Conservation (phyloP, 2,888 invertebrate species). For the Tetranychus truncatus region DNA sequence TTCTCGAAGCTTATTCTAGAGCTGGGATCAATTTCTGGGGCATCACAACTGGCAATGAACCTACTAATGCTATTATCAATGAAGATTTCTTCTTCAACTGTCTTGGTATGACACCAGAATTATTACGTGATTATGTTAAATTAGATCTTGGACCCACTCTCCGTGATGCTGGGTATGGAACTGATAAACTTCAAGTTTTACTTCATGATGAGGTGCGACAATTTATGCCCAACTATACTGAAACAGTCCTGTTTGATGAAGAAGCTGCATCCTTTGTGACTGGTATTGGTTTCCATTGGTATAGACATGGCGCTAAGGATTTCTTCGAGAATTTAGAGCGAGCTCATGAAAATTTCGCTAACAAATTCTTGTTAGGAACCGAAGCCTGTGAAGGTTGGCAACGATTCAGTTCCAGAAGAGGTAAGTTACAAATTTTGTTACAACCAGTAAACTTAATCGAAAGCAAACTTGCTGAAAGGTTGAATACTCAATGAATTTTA, state of each 20-base stretch:
- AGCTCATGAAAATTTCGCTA: background rate
- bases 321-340: constrained; percentile 3
- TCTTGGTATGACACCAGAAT: constrained; percentile 19
- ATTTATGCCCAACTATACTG: background rate
- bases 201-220: constrained; percentile 47
- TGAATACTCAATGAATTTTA: too few relatives aligned
- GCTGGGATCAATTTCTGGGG: constrained; percentile 53
- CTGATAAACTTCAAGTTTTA: constrained; percentile 44
- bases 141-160: constrained; percentile 56
- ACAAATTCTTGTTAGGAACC: background rate
- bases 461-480: too few relatives aligned
- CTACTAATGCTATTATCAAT: constrained; percentile 36
- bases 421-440: background rate
- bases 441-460: too few relatives aligned
- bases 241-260: constrained; percentile 26
- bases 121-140: constrained; percentile 47
- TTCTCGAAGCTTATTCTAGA: constrained; percentile 53
- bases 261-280: constrained; percentile 37
- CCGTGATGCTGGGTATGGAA: constrained; percentile 39
- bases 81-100: constrained; percentile 37
- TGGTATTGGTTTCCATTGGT: constrained; percentile 69
- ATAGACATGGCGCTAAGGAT: constrained; percentile 31
- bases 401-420: background rate
- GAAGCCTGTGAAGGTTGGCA: background rate
- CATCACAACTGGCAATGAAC: constrained; percentile 71